Conservation (phyloP, 2,113 vertebrate genomes). For the Nycticebus coucang region DNA sequence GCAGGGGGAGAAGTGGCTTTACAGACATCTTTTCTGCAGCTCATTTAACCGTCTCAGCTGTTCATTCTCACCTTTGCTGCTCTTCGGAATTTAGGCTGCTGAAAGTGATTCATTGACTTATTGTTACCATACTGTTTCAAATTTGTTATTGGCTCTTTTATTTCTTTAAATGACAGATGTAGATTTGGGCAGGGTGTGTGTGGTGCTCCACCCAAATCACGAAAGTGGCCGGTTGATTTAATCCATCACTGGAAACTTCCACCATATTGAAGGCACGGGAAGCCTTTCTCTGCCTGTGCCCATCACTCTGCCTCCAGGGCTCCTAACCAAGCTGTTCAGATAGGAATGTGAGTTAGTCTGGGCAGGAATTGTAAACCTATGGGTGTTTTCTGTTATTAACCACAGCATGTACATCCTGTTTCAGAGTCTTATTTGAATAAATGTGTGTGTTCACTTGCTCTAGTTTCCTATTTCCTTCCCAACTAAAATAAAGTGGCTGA, state of each 20-base stretch:
- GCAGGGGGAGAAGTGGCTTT: neutral
- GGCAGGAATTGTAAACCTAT: slow-evolving; percentile 80
- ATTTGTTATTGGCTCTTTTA: neutral
- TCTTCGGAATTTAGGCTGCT: neutral
- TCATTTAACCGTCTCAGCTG: neutral
- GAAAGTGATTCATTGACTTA: neutral
- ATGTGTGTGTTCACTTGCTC: slow-evolving; percentile 2
- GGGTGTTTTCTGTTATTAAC: slow-evolving; percentile 77
- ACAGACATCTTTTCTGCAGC: neutral
- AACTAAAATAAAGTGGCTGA: slow-evolving; percentile 44
- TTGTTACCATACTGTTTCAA: neutral
- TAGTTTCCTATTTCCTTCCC: slow-evolving; percentile 60
- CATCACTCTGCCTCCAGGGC: slow-evolving; percentile 14
- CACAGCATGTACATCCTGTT: slow-evolving; percentile 71
- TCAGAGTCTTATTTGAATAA: slow-evolving; percentile 29
- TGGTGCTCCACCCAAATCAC: neutral
- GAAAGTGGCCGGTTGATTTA: neutral
- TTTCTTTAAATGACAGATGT: neutral
- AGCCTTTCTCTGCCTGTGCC: slow-evolving; percentile 4
- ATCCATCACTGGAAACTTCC: slow-evolving; percentile 12
- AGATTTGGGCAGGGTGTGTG: neutral
- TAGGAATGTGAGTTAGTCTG: slow-evolving; percentile 88
- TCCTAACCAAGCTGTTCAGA: slow-evolving; percentile 79
- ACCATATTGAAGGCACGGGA: slow-evolving; percentile 23
- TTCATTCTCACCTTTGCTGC: neutral